Evolutionary conservation across 2,888 invertebrate species (phyloP).

Genomic region (Apotomis capreana): DNA sequence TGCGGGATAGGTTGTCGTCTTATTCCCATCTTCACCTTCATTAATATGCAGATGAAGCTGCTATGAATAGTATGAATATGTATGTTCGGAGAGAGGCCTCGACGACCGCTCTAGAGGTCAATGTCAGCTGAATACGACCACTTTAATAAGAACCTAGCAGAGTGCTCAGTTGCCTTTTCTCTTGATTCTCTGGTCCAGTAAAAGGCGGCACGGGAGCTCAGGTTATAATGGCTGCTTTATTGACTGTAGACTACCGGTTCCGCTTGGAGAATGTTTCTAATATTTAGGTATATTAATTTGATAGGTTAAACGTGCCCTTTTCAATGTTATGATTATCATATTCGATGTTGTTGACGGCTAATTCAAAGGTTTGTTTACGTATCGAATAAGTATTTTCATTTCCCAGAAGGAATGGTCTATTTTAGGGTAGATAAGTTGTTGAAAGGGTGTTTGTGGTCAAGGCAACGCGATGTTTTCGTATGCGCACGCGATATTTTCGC

Average conservation of each 20-base stretch:
- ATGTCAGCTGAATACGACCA: constrained; percentile 69
- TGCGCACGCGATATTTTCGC: too few relatives aligned
- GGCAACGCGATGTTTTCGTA: too few relatives aligned
- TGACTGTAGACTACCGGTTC: constrained; percentile 59
- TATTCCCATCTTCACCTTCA: constrained; percentile 60
- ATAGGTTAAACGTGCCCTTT: constrained; percentile 34
- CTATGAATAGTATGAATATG: constrained; percentile 64
- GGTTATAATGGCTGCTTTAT: constrained; percentile 50
- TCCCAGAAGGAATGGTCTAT: not conserved
- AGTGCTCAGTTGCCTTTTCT: constrained; percentile 56
- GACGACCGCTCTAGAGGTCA: constrained; percentile 72
- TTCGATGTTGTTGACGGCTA: constrained; percentile 13
- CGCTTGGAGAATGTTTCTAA: constrained; percentile 49
- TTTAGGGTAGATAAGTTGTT: too few relatives aligned
- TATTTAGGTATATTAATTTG: constrained; percentile 34
- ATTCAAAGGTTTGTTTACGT: not conserved
- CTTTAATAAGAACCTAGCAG: constrained; percentile 53
- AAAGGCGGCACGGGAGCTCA: constrained; percentile 55
- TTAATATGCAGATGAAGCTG: constrained; percentile 70
- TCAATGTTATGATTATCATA: constrained; percentile 35
- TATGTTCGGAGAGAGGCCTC: constrained; percentile 69
- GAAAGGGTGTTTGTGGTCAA: too few relatives aligned
- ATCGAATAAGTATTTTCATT: not conserved
- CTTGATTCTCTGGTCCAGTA: constrained; percentile 48
- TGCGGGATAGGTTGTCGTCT: constrained; percentile 51